Percentiles rank a stretch among this genome's conserved stretches.
Conservation (phyloP, 2,113 vertebrate species). For the Agapornis roseicollis region DNA sequence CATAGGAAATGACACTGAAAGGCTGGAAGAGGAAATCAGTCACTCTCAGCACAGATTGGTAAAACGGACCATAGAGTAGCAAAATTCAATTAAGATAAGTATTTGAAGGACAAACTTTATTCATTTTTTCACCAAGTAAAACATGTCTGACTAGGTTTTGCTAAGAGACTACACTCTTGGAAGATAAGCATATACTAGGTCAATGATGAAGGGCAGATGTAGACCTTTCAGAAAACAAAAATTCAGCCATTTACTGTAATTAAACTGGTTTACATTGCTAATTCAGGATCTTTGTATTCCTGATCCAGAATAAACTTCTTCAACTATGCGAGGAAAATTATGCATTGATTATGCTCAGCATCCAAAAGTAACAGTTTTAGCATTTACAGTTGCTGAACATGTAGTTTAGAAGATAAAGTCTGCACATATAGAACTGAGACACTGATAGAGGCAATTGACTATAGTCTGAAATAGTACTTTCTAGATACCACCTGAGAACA, state of each 20-base stretch:
- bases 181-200: neutral
- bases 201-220: neutral
- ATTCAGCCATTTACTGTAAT: neutral
- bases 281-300: neutral
- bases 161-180: neutral
- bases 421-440: neutral
- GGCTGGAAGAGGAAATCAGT: neutral
- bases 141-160: neutral
- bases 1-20: neutral
- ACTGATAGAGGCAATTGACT: neutral
- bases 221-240: neutral
- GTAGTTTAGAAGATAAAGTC: neutral
- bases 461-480: neutral
- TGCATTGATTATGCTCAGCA: neutral
- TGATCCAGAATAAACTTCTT: neutral
- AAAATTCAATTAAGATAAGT: neutral
- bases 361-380: neutral
- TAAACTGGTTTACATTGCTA: neutral
- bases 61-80: neutral
- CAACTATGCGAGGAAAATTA: neutral
- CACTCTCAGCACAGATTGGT: neutral
- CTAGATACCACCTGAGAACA: neutral
- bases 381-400: neutral
- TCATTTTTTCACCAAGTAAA: neutral
- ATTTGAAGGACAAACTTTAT: neutral